These are phyloP conservation scores for Spisula subtruncata DNA, from an alignment of 2,888 invertebrate species.

Conservation along the genomic window DNA sequence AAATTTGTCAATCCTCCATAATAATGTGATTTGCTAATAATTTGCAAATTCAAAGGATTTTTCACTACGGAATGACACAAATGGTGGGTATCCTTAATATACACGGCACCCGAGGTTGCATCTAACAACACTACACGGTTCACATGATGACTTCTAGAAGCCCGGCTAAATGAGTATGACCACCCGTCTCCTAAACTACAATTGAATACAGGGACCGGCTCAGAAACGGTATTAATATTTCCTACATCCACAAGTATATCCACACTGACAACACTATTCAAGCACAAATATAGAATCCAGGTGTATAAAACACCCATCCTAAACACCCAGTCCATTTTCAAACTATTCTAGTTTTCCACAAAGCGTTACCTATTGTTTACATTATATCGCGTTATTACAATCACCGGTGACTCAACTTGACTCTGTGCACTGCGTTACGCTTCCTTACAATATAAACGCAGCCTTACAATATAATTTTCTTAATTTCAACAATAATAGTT, in stretches of 20 bases:
- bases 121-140: slow-evolving; percentile 71
- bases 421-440: neutral
- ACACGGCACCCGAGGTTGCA: slow-evolving; percentile 74
- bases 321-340: slow-evolving; percentile 49
- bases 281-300: slow-evolving; percentile 31
- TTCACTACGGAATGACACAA: slow-evolving; percentile 66
- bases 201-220: slow-evolving; percentile 76
- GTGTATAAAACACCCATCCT: slow-evolving; percentile 39
- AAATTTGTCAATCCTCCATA: slow-evolving; percentile 58
- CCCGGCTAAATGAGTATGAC: slow-evolving; percentile 80
- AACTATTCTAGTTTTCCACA: slow-evolving; percentile 32
- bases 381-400: neutral
- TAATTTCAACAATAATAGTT: neutral
- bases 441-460: too few species aligned
- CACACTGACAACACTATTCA: slow-evolving; percentile 41
- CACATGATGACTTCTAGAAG: slow-evolving; percentile 50
- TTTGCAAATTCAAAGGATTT: slow-evolving; percentile 72
- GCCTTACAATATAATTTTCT: neutral
- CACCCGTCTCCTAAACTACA: slow-evolving; percentile 88
- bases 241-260: slow-evolving; percentile 71
- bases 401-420: slow-evolving; percentile 15
- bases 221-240: slow-evolving; percentile 44
- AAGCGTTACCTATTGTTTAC: slow-evolving; percentile 46
- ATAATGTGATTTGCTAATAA: slow-evolving; percentile 71
- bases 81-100: slow-evolving; percentile 60